Evolutionary conservation across 2,797 vertebrate species (phyloP), one percentile per base, ranked within the genome.

Genomic region (Kryptopterus vitreolus): DNA sequence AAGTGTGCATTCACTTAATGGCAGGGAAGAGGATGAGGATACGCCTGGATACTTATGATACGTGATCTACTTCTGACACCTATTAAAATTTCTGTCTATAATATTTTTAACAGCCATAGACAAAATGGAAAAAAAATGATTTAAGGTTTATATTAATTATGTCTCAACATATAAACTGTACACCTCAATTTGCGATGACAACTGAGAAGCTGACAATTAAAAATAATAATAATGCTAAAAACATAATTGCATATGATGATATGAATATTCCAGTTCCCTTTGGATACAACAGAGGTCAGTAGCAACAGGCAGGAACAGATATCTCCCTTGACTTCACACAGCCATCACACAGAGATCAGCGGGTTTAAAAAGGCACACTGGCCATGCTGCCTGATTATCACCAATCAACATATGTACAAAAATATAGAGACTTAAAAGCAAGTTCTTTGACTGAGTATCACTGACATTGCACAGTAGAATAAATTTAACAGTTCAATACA

Each of bases 381-480:
- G 83, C 84, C 83, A 86, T 52, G 75, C 75, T 33, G 77, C 81
- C 62, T 22, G 55, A 85, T 83, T 63, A 84, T 81, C 72, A 80
- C 77, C 38, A 50, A 79, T 81, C 58, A 81, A 76, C 76, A 57
- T 76, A 81, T 81, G 61, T 86, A 85, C 73, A 87, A 87, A 86
- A 86, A 84, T 86, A 86, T 81, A 69, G 48, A 18, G 53, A 20
- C 81, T 90, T 85, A 87, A 89, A 87, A 90, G 87, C 86, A 87
- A 77, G 57, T 73, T 75, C 66, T 77, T 61, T 81, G 71, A 84
- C 59, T 22, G 62, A 83, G 69, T 29, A 82, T 87, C 86, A 88
- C 81, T 33, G 84, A 87, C 91, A 93, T 92, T 91, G 91, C 93
- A 93, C 90, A 87, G 88, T 86, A 88, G 87, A 89, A 89, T 79